Percentiles rank a stretch among this genome's conserved stretches.
phyloP scores from a whole-genome alignment of 2,797 vertebrate species.

The Clarias fuscus region DNA sequence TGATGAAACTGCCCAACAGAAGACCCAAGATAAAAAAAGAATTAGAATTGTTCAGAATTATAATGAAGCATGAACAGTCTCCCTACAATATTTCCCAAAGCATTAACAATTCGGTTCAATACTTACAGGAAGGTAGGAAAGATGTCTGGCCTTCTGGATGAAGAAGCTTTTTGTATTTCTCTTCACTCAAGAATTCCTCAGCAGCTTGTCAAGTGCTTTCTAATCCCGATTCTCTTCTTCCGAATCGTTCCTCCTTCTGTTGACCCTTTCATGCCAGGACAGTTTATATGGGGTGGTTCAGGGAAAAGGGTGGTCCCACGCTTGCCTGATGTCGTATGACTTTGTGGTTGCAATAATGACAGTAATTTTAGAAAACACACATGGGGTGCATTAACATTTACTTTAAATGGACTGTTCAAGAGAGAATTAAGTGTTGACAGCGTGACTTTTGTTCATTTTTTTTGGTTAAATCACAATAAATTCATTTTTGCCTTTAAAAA shows the following conservation, averaged over 20 bases:
- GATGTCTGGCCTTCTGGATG: slow-evolving; percentile 3
- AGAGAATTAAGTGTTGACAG: background rate
- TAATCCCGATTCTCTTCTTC: slow-evolving; percentile 40
- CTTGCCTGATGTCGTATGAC: slow-evolving; percentile 43
- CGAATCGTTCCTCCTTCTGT: slow-evolving; percentile 22
- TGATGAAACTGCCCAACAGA: background rate
- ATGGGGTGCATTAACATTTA: background rate
- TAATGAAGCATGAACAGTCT: slow-evolving; percentile 24
- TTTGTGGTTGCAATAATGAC: slow-evolving; percentile 51
- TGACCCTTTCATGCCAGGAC: slow-evolving; percentile 30
- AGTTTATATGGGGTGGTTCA: slow-evolving; percentile 55
- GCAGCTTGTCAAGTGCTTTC: slow-evolving; percentile 35
- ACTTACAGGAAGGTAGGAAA: slow-evolving; percentile 56
- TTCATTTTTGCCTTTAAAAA: background rate
- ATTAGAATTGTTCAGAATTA: background rate
- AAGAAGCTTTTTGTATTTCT: slow-evolving; percentile 11
- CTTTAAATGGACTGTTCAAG: background rate
- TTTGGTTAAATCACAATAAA: background rate
- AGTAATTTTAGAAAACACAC: slow-evolving; percentile 39
- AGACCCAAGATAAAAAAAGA: background rate
- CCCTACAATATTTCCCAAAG: slow-evolving; percentile 15
- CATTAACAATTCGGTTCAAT: slow-evolving; percentile 53
- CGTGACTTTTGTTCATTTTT: background rate
- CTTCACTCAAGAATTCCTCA: slow-evolving; percentile 22
- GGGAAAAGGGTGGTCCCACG: slow-evolving; percentile 54